Evolutionary conservation across 2,888 invertebrate species (phyloP).

Genomic region (Cepaea hortensis): DNA sequence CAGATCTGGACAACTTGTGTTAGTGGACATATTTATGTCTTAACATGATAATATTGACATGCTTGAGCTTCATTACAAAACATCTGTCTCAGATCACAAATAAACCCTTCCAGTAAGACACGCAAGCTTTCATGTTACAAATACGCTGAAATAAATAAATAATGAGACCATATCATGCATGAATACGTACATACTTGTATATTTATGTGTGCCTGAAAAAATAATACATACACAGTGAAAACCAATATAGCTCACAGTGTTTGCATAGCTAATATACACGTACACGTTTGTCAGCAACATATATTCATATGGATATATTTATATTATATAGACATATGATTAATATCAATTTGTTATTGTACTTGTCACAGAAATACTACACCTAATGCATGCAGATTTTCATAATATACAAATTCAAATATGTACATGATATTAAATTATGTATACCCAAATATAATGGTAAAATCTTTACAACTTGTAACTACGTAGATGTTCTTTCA

Average conservation of each 20-base stretch:
- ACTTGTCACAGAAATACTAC: not conserved
- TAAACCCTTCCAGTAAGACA: not conserved
- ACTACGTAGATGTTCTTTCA: too few relatives aligned
- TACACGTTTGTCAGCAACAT: not conserved
- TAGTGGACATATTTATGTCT: too few relatives aligned
- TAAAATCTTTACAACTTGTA: too few relatives aligned
- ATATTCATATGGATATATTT: not conserved
- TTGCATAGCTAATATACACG: not conserved
- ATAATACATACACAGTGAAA: conserved; percentile 1
- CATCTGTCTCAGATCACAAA: not conserved
- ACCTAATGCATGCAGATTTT: conserved; percentile 13
- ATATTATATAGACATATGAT: not conserved
- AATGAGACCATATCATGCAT: not conserved
- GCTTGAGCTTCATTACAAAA: not conserved
- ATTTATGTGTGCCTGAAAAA: not conserved
- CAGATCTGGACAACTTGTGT: too few relatives aligned
- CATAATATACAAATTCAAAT: conserved; percentile 11
- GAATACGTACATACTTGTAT: not conserved
- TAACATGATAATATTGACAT: too few relatives aligned
- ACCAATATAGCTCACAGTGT: not conserved
- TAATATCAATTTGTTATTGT: conserved; percentile 6
- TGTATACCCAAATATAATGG: too few relatives aligned
- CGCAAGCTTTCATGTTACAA: not conserved
- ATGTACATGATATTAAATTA: conserved; percentile 21
- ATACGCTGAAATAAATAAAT: not conserved